phyloP scores from a whole-genome alignment of 1,140 invertebrate genomes.

The Heterodera carotae region DNA sequence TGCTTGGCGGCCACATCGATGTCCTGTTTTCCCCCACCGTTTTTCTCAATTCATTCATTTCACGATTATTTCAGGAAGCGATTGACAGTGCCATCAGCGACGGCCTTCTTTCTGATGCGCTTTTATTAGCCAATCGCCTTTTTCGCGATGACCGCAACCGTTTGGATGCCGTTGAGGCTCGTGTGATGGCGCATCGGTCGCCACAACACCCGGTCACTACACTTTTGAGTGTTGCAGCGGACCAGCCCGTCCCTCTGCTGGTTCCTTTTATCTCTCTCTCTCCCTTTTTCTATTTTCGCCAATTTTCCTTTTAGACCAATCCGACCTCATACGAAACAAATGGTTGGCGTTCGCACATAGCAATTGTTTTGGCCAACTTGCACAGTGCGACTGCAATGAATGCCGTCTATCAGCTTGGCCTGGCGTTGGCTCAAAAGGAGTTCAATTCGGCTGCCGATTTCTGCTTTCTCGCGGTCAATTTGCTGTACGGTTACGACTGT shows the following conservation, averaged over 20 bases:
- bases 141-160: conserved; percentile 44
- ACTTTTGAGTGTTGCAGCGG: conserved; percentile 49
- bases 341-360: conserved; percentile 52
- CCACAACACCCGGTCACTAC: conserved; percentile 49
- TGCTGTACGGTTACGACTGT: conserved; percentile 47
- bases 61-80: conserved; percentile 49
- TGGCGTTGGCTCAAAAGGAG: conserved; percentile 49
- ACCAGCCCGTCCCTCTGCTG: conserved; percentile 51
- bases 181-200: conserved; percentile 41
- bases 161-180: conserved; percentile 41
- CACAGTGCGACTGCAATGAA: conserved; percentile 49
- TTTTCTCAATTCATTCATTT: conserved; percentile 8
- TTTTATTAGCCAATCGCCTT: conserved; percentile 49
- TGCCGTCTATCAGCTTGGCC: conserved; percentile 53
- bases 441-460: conserved; percentile 58
- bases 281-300: background rate
- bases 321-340: conserved; percentile 45
- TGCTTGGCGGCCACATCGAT: conserved; percentile 51
- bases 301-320: conserved; percentile 18
- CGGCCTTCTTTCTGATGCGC: conserved; percentile 52
- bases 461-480: conserved; percentile 56
- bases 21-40: conserved; percentile 22
- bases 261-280: background rate
- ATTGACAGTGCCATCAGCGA: conserved; percentile 50
- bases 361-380: conserved; percentile 54